Percentiles rank a stretch among this genome's conserved stretches.
These are phyloP conservation scores for Momotus momota DNA, from an alignment of 2,797 vertebrate genomes.

Conservation along the genomic window DNA sequence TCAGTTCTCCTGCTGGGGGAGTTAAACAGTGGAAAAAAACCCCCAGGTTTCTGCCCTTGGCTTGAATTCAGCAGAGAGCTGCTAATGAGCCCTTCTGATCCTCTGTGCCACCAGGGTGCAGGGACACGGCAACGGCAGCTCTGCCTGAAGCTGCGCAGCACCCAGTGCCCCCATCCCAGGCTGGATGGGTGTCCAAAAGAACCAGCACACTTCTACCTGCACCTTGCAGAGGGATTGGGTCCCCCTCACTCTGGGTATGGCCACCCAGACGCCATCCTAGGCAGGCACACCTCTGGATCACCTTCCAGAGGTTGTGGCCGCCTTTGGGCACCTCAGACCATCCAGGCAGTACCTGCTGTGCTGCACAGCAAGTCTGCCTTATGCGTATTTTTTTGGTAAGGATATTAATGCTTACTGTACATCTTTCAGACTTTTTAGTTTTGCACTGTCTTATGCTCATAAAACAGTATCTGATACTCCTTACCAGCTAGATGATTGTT, in stretches of 20 bases:
- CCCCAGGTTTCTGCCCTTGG: background rate
- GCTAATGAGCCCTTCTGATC: slow-evolving; percentile 47
- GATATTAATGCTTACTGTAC: background rate
- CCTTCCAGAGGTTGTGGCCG: background rate
- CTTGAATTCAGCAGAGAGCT: background rate
- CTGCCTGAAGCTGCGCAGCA: background rate
- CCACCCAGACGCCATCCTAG: background rate
- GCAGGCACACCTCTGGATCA: no score
- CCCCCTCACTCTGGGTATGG: fast-evolving
- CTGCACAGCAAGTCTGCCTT: background rate
- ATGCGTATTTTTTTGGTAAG: background rate
- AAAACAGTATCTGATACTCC: background rate
- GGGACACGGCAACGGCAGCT: fast-evolving
- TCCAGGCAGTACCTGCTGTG: background rate
- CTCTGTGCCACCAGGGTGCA: fast-evolving
- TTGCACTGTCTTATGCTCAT: background rate
- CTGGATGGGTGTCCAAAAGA: fast-evolving
- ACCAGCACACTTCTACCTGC: background rate
- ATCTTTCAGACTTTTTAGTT: background rate
- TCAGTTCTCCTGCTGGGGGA: slow-evolving; percentile 15
- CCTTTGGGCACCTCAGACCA: background rate
- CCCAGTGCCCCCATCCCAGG: fast-evolving
- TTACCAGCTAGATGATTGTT: background rate
- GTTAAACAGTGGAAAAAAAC: background rate
- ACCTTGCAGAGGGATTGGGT: background rate